Evolutionary conservation across 2,797 vertebrate species (phyloP), one percentile per base, ranked within the genome.

Genomic region (Columba guinea): DNA sequence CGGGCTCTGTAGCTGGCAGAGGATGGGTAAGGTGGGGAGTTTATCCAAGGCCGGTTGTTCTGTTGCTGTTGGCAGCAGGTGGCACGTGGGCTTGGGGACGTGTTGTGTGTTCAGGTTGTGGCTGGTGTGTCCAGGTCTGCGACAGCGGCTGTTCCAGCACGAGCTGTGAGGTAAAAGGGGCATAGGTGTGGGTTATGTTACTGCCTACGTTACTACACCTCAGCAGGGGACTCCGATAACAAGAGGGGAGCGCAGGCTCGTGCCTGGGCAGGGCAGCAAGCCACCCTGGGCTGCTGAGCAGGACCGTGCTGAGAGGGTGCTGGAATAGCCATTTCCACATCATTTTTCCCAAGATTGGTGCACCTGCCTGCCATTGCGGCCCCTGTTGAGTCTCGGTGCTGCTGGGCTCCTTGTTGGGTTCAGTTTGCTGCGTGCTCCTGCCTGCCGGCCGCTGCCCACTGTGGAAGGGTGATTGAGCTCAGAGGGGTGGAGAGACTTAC

Each of bases 41-140:
- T 46, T 27, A 39, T 48, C 30, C 64, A 10, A 19, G 14, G 32
- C 2, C 28, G 49, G 63, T 37, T 15, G 37, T 26, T 60, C 13
- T 21, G 32, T 16, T 34, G 41, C 13, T 44, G 11, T 19, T 58
- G 56, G 46, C 30, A 52, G 19, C 23, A 59, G 46, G 28, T 16
- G 46, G 9, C 28, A 13, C 0, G 2, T 20, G 44, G 44, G 22
- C 7, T 3, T 13, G 44, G 51, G 24, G 64, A 44, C 4, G 2
- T 7, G 7, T 18, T 14, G 21, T 24, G 5, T 46, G 27, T 20
- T 74, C 37, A 28, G 23, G 37, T 10, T 52, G 52, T 21, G 18
- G 27, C 52, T 46, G 60, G 19, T 13, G 22, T 13, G 18, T 19
- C 32, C 35, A 15, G n/a, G 16, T 10, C 37, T 24, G 53, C 19